Evolutionary conservation across 2,797 vertebrate genomes (phyloP).

Genomic region (Cossypha caffra): DNA sequence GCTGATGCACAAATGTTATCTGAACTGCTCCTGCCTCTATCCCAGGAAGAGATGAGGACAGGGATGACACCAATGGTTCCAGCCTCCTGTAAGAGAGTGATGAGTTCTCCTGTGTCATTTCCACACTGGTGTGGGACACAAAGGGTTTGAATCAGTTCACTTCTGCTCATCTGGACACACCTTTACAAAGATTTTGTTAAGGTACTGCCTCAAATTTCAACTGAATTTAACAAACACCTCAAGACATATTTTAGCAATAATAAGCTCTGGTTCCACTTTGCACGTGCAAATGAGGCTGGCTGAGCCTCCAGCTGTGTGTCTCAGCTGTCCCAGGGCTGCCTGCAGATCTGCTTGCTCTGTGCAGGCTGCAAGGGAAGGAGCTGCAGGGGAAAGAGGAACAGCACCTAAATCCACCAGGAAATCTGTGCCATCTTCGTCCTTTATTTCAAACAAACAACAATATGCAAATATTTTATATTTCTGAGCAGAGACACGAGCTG

Average conservation of each 20-base stretch:
- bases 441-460: background rate
- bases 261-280: background rate
- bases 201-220: background rate
- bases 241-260: background rate
- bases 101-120: background rate
- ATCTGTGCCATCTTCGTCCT: background rate
- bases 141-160: background rate
- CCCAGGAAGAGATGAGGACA: background rate
- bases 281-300: background rate
- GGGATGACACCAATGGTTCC: background rate
- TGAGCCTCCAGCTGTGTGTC: background rate
- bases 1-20: background rate
- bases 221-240: background rate
- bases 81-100: background rate
- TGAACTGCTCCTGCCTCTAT: background rate
- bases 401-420: background rate
- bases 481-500: background rate
- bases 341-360: background rate
- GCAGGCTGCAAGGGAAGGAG: background rate
- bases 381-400: background rate
- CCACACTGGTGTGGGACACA: accelerated
- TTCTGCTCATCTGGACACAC: background rate
- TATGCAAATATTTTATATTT: background rate
- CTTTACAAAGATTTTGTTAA: background rate
- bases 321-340: background rate